These are phyloP conservation scores for Leucozona laternaria DNA, from an alignment of 2,888 invertebrate species.

Conservation along the genomic window DNA sequence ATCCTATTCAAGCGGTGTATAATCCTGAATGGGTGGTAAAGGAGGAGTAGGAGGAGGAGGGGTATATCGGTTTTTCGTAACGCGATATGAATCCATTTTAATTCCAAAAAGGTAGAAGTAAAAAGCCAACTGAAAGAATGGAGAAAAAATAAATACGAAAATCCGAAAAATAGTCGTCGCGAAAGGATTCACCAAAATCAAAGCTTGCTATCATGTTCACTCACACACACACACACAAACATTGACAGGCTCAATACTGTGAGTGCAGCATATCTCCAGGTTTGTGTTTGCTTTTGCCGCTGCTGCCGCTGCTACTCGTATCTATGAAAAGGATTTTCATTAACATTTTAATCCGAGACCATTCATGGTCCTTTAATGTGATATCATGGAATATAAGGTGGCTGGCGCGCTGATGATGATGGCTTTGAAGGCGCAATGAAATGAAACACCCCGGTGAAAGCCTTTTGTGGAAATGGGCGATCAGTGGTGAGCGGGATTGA, in stretches of 20 bases:
- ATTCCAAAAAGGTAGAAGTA: constrained; percentile 40
- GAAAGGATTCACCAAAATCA: constrained; percentile 66
- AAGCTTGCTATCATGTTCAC: constrained; percentile 33
- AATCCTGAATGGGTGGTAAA: constrained; percentile 7
- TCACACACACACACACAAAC: constrained; percentile 8
- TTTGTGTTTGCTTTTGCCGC: not conserved
- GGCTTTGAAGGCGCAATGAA: constrained; percentile 29
- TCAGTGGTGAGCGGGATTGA: not conserved
- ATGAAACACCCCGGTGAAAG: constrained; percentile 1
- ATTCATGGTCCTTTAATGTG: constrained; percentile 71
- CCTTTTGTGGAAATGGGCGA: constrained; percentile 9
- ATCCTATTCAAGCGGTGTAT: constrained; percentile 15
- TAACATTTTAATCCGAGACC: constrained; percentile 74
- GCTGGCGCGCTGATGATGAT: constrained; percentile 9
- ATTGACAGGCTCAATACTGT: too few species aligned
- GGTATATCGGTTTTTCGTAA: constrained; percentile 41
- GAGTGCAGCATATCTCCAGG: not conserved
- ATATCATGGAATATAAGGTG: constrained; percentile 58
- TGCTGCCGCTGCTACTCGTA: not conserved
- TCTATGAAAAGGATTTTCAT: constrained; percentile 73
- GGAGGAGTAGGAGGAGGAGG: not conserved
- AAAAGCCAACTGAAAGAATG: constrained; percentile 8
- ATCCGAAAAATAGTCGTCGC: constrained; percentile 41
- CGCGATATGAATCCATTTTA: constrained; percentile 66
- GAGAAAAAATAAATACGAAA: constrained; percentile 16